A percentile compares a stretch with the other conserved stretches of the same genome.
These are phyloP conservation scores for Scylla paramamosain DNA, from an alignment of 1,140 invertebrate genomes.

Conservation along the genomic window DNA sequence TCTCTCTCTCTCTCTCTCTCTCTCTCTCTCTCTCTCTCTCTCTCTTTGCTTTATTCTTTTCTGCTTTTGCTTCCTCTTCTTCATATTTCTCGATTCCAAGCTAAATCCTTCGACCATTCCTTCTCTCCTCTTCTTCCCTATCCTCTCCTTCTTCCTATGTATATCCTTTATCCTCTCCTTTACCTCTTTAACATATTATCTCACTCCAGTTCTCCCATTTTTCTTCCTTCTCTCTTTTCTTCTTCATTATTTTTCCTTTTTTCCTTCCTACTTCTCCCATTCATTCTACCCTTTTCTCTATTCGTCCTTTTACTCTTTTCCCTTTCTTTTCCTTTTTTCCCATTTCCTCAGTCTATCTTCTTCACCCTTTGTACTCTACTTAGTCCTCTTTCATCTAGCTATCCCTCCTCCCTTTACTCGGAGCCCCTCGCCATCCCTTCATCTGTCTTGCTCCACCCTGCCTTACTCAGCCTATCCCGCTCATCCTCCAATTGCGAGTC, in stretches of 20 bases:
- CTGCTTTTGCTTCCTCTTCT: not conserved
- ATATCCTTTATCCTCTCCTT: too few species aligned
- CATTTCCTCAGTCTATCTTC: not conserved
- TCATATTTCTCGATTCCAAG: too few species aligned
- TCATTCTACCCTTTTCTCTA: not conserved
- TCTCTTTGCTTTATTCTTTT: not conserved
- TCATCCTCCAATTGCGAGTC: too few species aligned
- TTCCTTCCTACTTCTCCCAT: not conserved
- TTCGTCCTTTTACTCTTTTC: not conserved
- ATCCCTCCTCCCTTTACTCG: not conserved
- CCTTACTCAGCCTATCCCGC: not conserved
- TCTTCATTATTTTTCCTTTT: not conserved
- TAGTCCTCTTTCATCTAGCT: not conserved
- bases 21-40: not conserved
- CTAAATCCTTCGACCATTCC: too few species aligned
- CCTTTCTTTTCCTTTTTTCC: not conserved
- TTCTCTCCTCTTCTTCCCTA: too few species aligned
- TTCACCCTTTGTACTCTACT: not conserved
- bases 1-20: not conserved
- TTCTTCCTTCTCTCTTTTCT: slow-evolving; percentile 10
- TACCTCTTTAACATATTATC: not conserved
- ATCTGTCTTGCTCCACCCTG: not conserved
- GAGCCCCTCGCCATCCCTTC: not conserved
- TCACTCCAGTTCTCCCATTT: not conserved
- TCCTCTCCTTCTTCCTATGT: too few species aligned